These are phyloP conservation scores for Tokudaia tokunoshimensis DNA, from an alignment of 2,797 vertebrate genomes.

Conservation along the genomic window DNA sequence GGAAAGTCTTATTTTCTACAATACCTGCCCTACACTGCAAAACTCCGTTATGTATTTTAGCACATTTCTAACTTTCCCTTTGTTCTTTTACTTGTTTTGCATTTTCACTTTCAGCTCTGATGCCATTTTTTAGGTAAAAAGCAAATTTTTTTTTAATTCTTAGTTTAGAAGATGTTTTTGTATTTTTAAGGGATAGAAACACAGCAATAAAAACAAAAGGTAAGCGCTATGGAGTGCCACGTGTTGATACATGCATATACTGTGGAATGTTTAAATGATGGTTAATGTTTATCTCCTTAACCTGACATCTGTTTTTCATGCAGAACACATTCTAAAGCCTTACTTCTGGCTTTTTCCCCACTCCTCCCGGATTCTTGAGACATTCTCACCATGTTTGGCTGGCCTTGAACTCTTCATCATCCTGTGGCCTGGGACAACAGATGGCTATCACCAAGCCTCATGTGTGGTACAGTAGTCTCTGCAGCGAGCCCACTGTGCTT, in stretches of 20 bases:
- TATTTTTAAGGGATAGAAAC: neutral
- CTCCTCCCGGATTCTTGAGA: neutral
- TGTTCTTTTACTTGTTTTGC: neutral
- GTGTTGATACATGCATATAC: neutral
- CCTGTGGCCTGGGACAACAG: neutral
- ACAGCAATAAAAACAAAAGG: neutral
- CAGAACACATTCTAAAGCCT: neutral
- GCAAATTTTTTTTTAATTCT: neutral
- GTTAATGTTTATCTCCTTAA: neutral
- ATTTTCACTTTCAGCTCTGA: neutral
- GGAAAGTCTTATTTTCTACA: constrained; percentile 3
- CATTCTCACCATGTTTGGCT: neutral
- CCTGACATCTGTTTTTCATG: neutral
- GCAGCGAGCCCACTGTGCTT: neutral
- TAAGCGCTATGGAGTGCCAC: neutral
- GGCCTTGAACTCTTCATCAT: neutral
- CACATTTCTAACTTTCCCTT: constrained; percentile 1
- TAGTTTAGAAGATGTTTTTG: neutral
- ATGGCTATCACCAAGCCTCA: neutral
- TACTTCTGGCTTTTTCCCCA: neutral
- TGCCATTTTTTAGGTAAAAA: neutral
- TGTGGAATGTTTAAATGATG: neutral
- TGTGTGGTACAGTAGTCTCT: neutral
- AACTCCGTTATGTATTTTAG: neutral
- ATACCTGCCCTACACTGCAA: neutral